Conservation (phyloP, 2,888 invertebrate genomes). For the Cerastis leucographa region DNA sequence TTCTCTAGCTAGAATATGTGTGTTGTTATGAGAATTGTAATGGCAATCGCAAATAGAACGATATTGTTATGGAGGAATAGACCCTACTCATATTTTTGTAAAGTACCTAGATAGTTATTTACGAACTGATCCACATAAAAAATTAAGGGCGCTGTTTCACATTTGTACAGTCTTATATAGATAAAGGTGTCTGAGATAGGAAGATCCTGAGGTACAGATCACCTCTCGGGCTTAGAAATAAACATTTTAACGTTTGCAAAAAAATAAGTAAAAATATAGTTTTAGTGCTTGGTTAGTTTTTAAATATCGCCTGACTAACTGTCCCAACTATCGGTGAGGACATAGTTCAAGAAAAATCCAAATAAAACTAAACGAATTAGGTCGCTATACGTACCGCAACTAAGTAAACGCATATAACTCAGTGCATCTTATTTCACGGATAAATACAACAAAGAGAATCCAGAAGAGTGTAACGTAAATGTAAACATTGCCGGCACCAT, state of each 20-base stretch:
- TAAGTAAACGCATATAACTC: background rate
- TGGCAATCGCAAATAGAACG: background rate
- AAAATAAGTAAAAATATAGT: too few relatives aligned
- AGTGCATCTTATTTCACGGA: constrained; percentile 32
- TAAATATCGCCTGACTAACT: background rate
- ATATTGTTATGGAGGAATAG: background rate
- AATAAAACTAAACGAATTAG: background rate
- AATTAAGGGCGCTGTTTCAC: too few relatives aligned
- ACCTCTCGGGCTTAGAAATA: too few relatives aligned
- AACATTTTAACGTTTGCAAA: too few relatives aligned
- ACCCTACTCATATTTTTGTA: background rate
- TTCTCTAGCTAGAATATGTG: constrained; percentile 13
- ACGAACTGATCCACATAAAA: too few relatives aligned
- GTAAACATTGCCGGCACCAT: constrained; percentile 42
- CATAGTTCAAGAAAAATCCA: background rate
- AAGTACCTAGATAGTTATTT: too few relatives aligned
- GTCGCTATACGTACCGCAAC: background rate
- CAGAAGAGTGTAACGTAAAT: constrained; percentile 24
- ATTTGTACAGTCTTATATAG: too few relatives aligned
- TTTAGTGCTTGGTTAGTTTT: too few relatives aligned
- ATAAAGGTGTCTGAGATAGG: too few relatives aligned
- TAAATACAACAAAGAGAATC: constrained; percentile 49
- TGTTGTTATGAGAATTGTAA: background rate
- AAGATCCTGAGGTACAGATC: too few relatives aligned
- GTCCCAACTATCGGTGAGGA: background rate